Conservation (phyloP, 2,797 vertebrate genomes). For the Malacoctenus gilli region DNA sequence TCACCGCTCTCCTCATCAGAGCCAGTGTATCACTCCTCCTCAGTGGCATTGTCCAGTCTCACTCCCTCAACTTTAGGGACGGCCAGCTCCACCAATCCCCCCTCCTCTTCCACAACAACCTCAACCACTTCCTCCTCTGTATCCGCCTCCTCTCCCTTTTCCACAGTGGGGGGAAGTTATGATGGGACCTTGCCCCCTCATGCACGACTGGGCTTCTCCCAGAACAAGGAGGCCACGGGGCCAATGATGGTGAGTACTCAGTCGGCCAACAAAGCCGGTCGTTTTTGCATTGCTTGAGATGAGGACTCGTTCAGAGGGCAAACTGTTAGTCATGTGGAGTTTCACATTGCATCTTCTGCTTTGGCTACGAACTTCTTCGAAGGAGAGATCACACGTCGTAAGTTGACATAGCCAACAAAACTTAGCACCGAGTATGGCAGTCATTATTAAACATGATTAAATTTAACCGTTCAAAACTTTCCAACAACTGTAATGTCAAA, state of each 20-base stretch:
- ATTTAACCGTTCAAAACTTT: too few species aligned
- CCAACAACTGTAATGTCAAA: too few species aligned
- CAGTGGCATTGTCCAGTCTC: conserved; percentile 84
- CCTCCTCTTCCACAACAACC: conserved; percentile 77
- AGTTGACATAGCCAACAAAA: too few species aligned
- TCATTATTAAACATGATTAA: too few species aligned
- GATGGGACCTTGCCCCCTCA: conserved; percentile 87
- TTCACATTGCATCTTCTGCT: too few species aligned
- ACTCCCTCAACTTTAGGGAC: conserved; percentile 80
- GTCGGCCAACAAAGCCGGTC: too few species aligned
- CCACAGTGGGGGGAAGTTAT: conserved; percentile 83
- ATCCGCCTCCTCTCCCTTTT: conserved; percentile 79
- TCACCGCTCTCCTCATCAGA: conserved; percentile 87
- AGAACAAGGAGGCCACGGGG: conserved; percentile 82
- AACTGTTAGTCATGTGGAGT: too few species aligned
- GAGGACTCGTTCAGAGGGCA: too few species aligned
- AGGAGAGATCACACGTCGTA: too few species aligned
- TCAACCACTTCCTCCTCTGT: conserved; percentile 74
- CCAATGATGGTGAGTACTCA: conserved; percentile 83
- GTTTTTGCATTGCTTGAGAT: too few species aligned
- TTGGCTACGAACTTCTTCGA: too few species aligned
- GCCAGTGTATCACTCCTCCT: conserved; percentile 86
- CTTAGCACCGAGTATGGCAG: too few species aligned
- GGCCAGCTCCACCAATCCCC: conserved; percentile 70
- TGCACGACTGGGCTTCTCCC: conserved; percentile 81